Percentiles rank a stretch among this genome's conserved stretches.
Conservation (phyloP, 2,888 invertebrate species). For the Hydroisotoma schaefferi region DNA sequence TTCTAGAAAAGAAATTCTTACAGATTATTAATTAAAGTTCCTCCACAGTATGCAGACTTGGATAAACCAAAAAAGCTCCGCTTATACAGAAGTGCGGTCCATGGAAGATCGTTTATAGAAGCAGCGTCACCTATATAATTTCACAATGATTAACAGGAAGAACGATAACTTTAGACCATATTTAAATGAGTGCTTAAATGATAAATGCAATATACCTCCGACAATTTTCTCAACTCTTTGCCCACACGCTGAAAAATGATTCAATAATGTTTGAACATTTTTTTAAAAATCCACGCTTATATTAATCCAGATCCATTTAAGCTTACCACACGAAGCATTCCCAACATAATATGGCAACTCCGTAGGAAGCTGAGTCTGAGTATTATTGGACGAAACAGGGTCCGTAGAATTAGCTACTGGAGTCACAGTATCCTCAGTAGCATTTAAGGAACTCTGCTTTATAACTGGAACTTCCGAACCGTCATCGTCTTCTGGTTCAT, state of each 20-base stretch:
- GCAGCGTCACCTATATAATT: slow-evolving; percentile 23
- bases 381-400: too few species aligned
- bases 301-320: too few species aligned
- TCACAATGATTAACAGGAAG: not conserved
- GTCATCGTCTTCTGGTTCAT: not conserved
- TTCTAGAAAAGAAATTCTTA: too few species aligned
- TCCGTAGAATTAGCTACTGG: too few species aligned
- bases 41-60: slow-evolving; percentile 19
- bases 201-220: slow-evolving; percentile 11
- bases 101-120: slow-evolving; percentile 38
- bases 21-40: slow-evolving; percentile 29
- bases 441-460: not conserved
- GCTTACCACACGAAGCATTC: not conserved
- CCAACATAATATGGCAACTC: not conserved
- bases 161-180: not conserved
- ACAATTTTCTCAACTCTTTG: slow-evolving; percentile 8
- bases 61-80: slow-evolving; percentile 28
- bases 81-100: slow-evolving; percentile 32
- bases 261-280: not conserved
- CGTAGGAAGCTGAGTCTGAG: too few species aligned
- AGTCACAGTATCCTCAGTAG: not conserved
- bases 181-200: not conserved
- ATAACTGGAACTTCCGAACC: too few species aligned
- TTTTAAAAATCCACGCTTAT: not conserved
- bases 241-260: slow-evolving; percentile 23